Evolutionary conservation across 2,113 vertebrate species (phyloP), one percentile per base, ranked within the genome.

Genomic region (Oryzias woworae): DNA sequence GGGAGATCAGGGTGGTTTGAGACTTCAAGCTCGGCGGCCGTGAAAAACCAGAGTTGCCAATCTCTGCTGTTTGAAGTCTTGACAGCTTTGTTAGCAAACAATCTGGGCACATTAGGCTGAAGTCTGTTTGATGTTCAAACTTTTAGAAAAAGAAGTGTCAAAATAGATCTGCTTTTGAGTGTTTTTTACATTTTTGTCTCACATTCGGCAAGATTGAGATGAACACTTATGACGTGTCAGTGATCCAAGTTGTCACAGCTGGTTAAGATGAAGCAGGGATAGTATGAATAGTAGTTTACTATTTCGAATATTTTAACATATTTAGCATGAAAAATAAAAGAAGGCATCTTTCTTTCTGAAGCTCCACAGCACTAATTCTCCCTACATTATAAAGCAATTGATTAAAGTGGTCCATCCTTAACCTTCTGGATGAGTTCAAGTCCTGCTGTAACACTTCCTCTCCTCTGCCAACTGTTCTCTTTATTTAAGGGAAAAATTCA

Each of bases 31-130:
- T 6, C 44, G 53, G 62, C 60, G 59, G 79, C 78, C 75, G 42
- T 69, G 73, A 74, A 84, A 59, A 71, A 84, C 81, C 14, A 14
- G 73, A 69, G 80, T 82, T 90, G 88, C 75, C 85, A 83, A 81
- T 85, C 86, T 75, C 22, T 31, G 45, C 76, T 59, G 84, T 91
- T 90, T 91, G 90, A 87, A 90, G 88, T 88, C 78, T 82, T 89
- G 90, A 89, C 88, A 82, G 86, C 76, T 80, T 73, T 82, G 88
- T 90, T 88, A 87, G 89, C 79, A 89, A 88, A 86, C 86, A 77
- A 80, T 90, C 84, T 73, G 17, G 50, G 67, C 68, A 82, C 60
- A 88, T 90, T 90, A 89, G 72, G 44, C 55, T 81, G 64, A 85
- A 44, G 54, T 69, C 59, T 83, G 82, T 87, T 88, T 90, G 90